Percentiles rank a stretch among this genome's conserved stretches.
phyloP scores from a whole-genome alignment of 2,888 invertebrate species.

The Eudasyphora cyanicolor region DNA sequence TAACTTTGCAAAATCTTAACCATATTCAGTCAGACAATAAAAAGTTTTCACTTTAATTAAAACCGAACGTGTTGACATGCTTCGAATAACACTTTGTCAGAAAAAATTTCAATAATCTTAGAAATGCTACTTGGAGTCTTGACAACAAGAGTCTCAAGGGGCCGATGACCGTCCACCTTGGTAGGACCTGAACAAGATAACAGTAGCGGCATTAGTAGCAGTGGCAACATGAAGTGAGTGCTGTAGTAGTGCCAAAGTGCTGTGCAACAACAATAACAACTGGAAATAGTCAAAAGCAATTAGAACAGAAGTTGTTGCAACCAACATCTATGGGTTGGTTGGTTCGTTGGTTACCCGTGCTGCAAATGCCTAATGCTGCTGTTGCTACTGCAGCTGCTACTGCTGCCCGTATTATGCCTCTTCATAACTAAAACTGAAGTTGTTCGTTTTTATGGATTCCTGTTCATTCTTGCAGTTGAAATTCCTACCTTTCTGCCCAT shows the following conservation, averaged over 20 bases:
- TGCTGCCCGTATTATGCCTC: neutral
- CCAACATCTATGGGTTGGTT: conserved; percentile 32
- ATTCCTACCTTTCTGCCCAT: conserved; percentile 38
- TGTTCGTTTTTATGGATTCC: neutral
- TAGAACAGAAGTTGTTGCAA: conserved; percentile 59
- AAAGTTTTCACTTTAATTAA: conserved; percentile 41
- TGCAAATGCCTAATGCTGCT: neutral
- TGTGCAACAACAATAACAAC: conserved; percentile 15
- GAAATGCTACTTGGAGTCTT: neutral
- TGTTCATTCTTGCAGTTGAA: no score
- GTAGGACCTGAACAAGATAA: conserved; percentile 9
- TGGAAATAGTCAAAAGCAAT: conserved; percentile 63
- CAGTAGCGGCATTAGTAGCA: neutral
- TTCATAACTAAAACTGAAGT: neutral
- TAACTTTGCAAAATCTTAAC: neutral
- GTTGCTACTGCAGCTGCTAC: no score
- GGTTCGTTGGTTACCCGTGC: no score
- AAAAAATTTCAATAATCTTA: neutral
- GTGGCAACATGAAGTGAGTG: no score
- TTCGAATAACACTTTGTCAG: neutral
- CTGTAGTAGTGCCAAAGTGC: no score
- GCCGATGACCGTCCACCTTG: neutral
- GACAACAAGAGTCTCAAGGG: neutral
- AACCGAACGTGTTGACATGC: conserved; percentile 34
- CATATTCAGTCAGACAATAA: no score